Evolutionary conservation across 2,888 invertebrate species (phyloP).

Genomic region (Eupithecia subumbrata): DNA sequence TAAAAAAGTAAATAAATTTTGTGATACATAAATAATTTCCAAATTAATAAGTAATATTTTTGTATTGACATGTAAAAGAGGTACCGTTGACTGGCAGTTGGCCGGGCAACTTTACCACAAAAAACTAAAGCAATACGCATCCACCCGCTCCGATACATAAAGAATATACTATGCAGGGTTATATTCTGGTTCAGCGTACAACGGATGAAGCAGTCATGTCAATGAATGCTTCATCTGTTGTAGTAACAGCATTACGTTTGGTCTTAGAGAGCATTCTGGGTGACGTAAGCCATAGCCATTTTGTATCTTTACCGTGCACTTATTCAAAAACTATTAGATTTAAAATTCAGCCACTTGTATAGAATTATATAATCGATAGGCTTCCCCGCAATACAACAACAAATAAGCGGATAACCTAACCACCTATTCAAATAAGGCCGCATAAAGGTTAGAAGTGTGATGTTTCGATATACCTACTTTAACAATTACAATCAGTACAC

Average conservation of each 20-base stretch:
- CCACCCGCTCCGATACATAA: background rate
- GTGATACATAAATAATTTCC: constrained; percentile 70
- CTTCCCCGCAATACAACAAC: background rate
- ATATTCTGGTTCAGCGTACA: background rate
- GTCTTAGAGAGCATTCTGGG: background rate
- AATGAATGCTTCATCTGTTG: background rate
- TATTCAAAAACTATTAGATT: background rate
- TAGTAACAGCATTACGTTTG: background rate
- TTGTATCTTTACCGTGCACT: constrained; percentile 22
- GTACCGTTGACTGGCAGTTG: constrained; percentile 55
- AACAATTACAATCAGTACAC: constrained; percentile 16
- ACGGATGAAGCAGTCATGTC: too few species aligned
- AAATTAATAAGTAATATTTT: constrained; percentile 61
- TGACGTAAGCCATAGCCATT: constrained; percentile 6
- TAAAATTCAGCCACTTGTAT: background rate
- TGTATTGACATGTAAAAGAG: constrained; percentile 59
- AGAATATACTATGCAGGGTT: background rate
- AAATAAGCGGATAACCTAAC: background rate
- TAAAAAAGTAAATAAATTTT: constrained; percentile 58
- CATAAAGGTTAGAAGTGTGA: constrained; percentile 24
- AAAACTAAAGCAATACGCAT: constrained; percentile 14
- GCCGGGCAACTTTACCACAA: constrained; percentile 47
- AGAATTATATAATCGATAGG: constrained; percentile 1
- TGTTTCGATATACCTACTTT: constrained; percentile 15
- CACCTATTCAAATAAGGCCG: constrained; percentile 15